Evolutionary conservation across 2,797 vertebrate genomes (phyloP).

Genomic region (Sylvilagus floridanus): DNA sequence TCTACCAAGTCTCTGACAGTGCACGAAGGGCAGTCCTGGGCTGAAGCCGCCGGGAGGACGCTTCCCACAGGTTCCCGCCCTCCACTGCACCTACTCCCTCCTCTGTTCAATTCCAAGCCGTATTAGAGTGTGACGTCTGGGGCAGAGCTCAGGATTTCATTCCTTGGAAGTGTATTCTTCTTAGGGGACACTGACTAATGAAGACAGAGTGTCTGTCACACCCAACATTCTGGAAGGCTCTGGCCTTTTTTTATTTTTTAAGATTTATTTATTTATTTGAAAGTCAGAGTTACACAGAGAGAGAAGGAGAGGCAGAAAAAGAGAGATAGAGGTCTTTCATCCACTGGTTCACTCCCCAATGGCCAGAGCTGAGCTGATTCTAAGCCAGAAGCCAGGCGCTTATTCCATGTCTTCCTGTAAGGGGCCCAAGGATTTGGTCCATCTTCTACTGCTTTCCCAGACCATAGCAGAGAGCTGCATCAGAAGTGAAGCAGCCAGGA

Average conservation of each 20-base stretch:
- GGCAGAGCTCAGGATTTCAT: constrained; percentile 60
- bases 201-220: constrained; percentile 75
- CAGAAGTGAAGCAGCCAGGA: too few relatives aligned
- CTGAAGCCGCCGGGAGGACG: neutral
- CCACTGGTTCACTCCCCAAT: too few relatives aligned
- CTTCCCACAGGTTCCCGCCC: neutral
- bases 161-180: constrained; percentile 70
- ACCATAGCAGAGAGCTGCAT: too few relatives aligned
- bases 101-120: neutral
- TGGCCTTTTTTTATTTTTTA: constrained; percentile 39
- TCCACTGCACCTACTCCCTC: neutral
- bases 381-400: too few relatives aligned
- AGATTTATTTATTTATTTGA: neutral
- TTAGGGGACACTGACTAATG: constrained; percentile 66
- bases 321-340: too few relatives aligned
- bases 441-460: too few relatives aligned
- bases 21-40: neutral
- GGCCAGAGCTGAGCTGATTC: too few relatives aligned
- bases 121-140: constrained; percentile 59
- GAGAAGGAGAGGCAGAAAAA: too few relatives aligned
- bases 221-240: constrained; percentile 50
- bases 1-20: neutral
- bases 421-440: too few relatives aligned
- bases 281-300: too few relatives aligned
- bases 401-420: too few relatives aligned